A percentile compares a stretch with the other conserved stretches of the same genome.
Conservation (phyloP, 2,797 vertebrate species). For the Acanthurus leucopareius region DNA sequence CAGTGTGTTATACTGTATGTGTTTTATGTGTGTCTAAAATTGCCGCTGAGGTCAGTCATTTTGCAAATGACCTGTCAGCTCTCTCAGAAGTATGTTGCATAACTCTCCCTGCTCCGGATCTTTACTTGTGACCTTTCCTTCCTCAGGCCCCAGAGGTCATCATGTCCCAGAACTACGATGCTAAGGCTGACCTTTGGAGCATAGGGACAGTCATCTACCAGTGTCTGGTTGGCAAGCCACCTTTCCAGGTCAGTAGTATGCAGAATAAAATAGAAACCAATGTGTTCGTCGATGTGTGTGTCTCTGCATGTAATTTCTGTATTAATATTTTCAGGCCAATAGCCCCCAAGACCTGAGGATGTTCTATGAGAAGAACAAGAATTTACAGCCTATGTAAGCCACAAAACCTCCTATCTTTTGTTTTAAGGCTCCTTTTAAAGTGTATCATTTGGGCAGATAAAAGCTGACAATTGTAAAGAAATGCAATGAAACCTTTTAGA, state of each 20-base stretch:
- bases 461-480: background rate
- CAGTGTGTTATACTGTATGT: slow-evolving; percentile 42
- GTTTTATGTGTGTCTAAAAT: slow-evolving; percentile 2
- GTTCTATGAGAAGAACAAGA: slow-evolving; percentile 99
- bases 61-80: background rate
- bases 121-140: slow-evolving; percentile 10
- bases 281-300: background rate
- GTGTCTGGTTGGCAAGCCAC: slow-evolving; percentile 97
- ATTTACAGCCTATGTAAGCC: slow-evolving; percentile 92
- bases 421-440: background rate
- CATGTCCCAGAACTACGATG: slow-evolving; percentile 98
- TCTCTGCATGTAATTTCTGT: background rate
- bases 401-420: background rate
- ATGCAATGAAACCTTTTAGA: background rate
- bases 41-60: background rate
- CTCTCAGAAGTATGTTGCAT: slow-evolving; percentile 9
- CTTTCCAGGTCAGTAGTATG: slow-evolving; percentile 91
- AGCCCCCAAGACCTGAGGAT: slow-evolving; percentile 97
- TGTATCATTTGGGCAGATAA: background rate
- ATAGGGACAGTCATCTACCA: slow-evolving; percentile 98
- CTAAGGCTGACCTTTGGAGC: slow-evolving; percentile 98
- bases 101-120: background rate
- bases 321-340: slow-evolving; percentile 87
- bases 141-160: slow-evolving; percentile 96
- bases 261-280: background rate